phyloP scores from a whole-genome alignment of 2,888 invertebrate genomes.

The Bhutanitis thaidina region DNA sequence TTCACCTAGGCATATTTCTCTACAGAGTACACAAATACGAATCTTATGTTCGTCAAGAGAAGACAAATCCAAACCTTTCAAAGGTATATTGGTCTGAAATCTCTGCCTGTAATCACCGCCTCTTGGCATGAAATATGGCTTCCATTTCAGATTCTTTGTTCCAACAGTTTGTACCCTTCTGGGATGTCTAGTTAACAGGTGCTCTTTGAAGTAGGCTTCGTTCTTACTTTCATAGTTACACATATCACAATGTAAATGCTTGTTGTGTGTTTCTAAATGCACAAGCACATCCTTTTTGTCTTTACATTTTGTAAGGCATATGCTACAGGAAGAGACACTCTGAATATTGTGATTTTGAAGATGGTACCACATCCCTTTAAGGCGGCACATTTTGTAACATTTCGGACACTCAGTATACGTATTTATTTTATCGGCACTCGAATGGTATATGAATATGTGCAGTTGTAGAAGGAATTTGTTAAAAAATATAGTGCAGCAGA shows the following conservation, averaged over 20 bases:
- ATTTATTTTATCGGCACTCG: not conserved
- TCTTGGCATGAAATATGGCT: slow-evolving; percentile 23
- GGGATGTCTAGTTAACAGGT: slow-evolving; percentile 32
- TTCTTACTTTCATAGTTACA: slow-evolving; percentile 35
- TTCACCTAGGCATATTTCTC: slow-evolving; percentile 36
- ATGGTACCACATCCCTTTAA: slow-evolving; percentile 36
- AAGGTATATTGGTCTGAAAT: not conserved
- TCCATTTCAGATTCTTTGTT: not conserved
- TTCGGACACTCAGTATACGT: slow-evolving; percentile 33
- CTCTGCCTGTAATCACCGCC: slow-evolving; percentile 9
- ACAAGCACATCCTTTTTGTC: slow-evolving; percentile 22
- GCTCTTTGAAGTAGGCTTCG: slow-evolving; percentile 28
- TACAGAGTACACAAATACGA: slow-evolving; percentile 46
- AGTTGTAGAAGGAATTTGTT: slow-evolving; percentile 41
- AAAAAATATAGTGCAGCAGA: slow-evolving; percentile 48
- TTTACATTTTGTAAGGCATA: slow-evolving; percentile 37
- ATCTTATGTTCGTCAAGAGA: slow-evolving; percentile 19
- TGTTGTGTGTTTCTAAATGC: slow-evolving; percentile 38
- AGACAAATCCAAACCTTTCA: slow-evolving; percentile 4
- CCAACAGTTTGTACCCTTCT: accelerated
- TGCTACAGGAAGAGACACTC: slow-evolving; percentile 39
- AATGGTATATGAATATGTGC: slow-evolving; percentile 35
- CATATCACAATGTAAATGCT: slow-evolving; percentile 35
- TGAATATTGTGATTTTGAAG: slow-evolving; percentile 37
- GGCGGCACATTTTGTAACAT: slow-evolving; percentile 30